These are phyloP conservation scores for Peromyscus polionotus DNA, from an alignment of 2,113 vertebrate genomes.

Conservation along the genomic window DNA sequence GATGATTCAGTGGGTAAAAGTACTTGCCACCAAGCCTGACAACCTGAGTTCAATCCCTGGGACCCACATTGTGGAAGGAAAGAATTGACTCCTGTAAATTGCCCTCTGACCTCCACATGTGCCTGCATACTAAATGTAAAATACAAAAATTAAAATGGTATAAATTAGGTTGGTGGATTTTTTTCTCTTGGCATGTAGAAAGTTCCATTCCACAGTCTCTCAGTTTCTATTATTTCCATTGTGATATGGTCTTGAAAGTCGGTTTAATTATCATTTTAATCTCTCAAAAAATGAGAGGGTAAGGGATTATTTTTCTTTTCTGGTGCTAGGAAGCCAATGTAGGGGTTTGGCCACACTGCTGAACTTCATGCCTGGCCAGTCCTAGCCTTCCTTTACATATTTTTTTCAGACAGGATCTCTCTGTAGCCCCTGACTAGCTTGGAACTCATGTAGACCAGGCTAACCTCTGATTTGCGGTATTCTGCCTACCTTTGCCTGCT, in stretches of 20 bases:
- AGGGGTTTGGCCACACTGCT: background rate
- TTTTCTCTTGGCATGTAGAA: background rate
- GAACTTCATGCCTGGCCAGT: background rate
- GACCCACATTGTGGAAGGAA: background rate
- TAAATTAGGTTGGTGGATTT: background rate
- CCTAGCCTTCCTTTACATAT: background rate
- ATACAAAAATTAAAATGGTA: background rate
- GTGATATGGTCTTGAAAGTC: background rate
- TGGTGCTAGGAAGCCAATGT: background rate
- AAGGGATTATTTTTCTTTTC: background rate
- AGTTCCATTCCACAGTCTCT: background rate
- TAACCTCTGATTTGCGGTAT: background rate
- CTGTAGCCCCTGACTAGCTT: background rate
- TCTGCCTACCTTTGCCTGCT: background rate
- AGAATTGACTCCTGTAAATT: background rate
- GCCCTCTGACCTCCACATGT: background rate
- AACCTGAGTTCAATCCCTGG: background rate
- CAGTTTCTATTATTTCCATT: background rate
- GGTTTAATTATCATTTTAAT: background rate
- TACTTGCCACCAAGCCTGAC: background rate
- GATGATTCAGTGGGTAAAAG: background rate
- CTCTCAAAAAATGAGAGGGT: background rate
- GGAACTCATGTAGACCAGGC: background rate
- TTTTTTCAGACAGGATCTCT: background rate
- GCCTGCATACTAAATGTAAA: background rate